These are phyloP conservation scores for Amyelois transitella DNA, from an alignment of 1,140 invertebrate species.

Conservation along the genomic window DNA sequence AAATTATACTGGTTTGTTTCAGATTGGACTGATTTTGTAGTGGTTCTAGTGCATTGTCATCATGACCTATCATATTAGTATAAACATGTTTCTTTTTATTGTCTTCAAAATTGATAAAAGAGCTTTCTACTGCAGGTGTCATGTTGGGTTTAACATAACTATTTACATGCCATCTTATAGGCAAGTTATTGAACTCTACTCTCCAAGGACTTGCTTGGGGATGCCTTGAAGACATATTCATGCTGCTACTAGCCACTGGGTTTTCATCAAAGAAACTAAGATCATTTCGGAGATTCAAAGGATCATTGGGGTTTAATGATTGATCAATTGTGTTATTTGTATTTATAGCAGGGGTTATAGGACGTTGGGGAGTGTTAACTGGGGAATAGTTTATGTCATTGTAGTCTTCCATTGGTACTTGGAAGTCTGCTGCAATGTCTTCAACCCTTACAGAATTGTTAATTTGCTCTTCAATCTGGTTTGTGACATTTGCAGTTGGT, in stretches of 20 bases:
- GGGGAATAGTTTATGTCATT: slow-evolving; percentile 56
- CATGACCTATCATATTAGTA: slow-evolving; percentile 44
- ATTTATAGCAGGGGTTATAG: slow-evolving; percentile 5
- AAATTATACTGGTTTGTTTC: slow-evolving; percentile 62
- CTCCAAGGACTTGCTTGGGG: slow-evolving; percentile 60
- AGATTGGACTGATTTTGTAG: slow-evolving; percentile 29
- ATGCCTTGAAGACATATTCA: slow-evolving; percentile 51
- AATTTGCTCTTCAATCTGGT: slow-evolving; percentile 17
- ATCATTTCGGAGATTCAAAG: slow-evolving; percentile 47
- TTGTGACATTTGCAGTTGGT: not conserved
- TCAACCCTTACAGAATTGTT: slow-evolving; percentile 48
- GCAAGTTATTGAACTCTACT: slow-evolving; percentile 54
- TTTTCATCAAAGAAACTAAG: slow-evolving; percentile 63
- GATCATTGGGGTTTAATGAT: slow-evolving; percentile 29
- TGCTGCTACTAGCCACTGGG: slow-evolving; percentile 58
- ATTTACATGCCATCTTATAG: slow-evolving; percentile 63
- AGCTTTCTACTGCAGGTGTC: slow-evolving; percentile 63
- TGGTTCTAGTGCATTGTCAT: slow-evolving; percentile 31
- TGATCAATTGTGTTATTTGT: slow-evolving; percentile 5
- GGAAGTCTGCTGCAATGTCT: slow-evolving; percentile 53
- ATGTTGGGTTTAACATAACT: slow-evolving; percentile 63
- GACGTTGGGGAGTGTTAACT: slow-evolving; percentile 38
- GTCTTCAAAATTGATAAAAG: slow-evolving; percentile 53
- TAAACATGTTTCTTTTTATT: slow-evolving; percentile 66
- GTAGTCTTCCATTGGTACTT: slow-evolving; percentile 26